Base-by-base conservation (phyloP, 2,888 invertebrate species). In the Conchocele bisecta region DNA sequence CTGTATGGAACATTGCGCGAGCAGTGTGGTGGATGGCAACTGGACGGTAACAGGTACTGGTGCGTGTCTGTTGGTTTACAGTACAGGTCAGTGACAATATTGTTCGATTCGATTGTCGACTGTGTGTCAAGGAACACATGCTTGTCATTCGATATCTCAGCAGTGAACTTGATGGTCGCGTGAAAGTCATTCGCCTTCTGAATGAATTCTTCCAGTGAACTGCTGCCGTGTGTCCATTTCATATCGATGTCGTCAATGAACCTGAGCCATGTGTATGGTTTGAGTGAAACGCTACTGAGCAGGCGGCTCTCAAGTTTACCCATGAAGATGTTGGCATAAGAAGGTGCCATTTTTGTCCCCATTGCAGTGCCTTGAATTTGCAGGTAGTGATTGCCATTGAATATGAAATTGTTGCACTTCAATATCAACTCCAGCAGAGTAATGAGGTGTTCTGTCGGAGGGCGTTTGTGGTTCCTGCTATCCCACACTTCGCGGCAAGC, bases 211-310 rank as follows among this genome's bases (percentile, higher is more conserved):
- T 41, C 31, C 13, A 50, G 46, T 28, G 4, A 31, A 1, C 22
- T 31, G 2, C 20, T 9, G 22, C 22, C 26, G 22, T 58, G 50
- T 20, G 35, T n/a, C 64, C 59, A 71, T 24, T 71, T 60, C 31
- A 65, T 50, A 33, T 71, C 67, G n/a, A 68, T 67, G 24, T 77
- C 77, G 39, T 64, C 70, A n/a, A 77, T 74, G 51, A 60, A 77
- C 17, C 74, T 22, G 7, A 61, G 39, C 56, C 58, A 73, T 11
- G 61, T 13, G 11, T 29, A 20, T 13, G 69, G 73, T 56, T 46
- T 33, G 6, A 53, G 15, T 3, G 57, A 50, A 9, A 39, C 31
- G 1, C 39, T 37, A 6, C 20, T 9, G 20, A 76, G 51, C 6
- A 61, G 24, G n/a, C 51, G 17, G 35, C 48, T 15, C 56, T 77